Evolutionary conservation across 2,113 vertebrate species (phyloP).

Genomic region (Penelope pileata): DNA sequence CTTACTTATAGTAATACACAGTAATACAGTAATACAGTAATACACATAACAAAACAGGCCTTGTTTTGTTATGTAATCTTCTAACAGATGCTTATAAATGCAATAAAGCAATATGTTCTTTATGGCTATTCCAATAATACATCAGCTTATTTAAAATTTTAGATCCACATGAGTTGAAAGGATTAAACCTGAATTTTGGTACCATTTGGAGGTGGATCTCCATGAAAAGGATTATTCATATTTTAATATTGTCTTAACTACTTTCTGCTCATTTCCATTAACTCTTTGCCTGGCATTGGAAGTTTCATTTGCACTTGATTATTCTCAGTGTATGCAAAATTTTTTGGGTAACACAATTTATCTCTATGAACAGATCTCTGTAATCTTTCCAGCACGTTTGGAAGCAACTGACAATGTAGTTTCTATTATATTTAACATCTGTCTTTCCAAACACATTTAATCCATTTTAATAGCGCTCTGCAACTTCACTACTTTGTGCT

Average conservation of each 20-base stretch:
- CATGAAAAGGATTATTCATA: neutral
- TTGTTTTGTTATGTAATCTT: neutral
- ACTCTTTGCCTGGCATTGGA: neutral
- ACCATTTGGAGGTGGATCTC: neutral
- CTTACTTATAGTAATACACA: neutral
- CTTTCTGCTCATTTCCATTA: conserved; percentile 15
- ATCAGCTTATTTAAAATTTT: neutral
- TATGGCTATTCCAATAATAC: neutral
- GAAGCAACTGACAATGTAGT: conserved; percentile 29
- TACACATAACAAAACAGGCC: too few relatives aligned
- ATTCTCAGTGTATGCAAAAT: conserved; percentile 41
- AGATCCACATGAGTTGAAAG: neutral
- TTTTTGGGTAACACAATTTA: conserved; percentile 22
- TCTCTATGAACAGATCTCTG: conserved; percentile 46
- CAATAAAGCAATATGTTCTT: neutral
- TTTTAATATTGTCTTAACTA: neutral
- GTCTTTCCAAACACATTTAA: neutral
- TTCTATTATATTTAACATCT: neutral
- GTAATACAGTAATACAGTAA: too few relatives aligned
- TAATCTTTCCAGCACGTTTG: conserved; percentile 50
- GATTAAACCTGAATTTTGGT: neutral
- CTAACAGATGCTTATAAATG: neutral
- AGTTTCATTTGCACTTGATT: conserved; percentile 4
- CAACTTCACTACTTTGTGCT: neutral
- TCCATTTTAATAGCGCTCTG: neutral